Percentiles rank a stretch among this genome's conserved stretches.
Conservation (phyloP, 2,113 vertebrate genomes). For the Pachycephala philippinensis region DNA sequence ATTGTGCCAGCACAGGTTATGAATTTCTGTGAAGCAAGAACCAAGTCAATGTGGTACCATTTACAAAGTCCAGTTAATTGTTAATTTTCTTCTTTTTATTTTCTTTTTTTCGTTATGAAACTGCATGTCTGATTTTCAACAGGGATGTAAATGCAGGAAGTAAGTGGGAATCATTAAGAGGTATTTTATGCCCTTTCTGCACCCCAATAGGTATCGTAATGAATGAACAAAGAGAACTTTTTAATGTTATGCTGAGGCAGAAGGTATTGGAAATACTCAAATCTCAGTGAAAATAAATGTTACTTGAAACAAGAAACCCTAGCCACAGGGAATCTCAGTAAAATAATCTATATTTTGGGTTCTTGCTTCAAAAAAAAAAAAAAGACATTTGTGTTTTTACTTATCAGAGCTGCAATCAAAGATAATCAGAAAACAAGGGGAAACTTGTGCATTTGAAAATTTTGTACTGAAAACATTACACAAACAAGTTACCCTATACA, state of each 20-base stretch:
- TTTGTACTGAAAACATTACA: neutral
- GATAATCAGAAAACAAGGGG: neutral
- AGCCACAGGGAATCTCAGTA: neutral
- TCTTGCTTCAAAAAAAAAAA: neutral
- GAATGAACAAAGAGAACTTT: neutral
- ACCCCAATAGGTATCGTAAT: neutral
- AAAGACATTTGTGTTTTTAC: neutral
- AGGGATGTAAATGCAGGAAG: neutral
- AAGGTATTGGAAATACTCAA: neutral
- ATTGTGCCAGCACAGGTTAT: neutral
- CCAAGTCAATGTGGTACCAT: neutral
- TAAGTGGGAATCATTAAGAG: neutral
- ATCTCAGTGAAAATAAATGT: neutral
- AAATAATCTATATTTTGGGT: neutral
- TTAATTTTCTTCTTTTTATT: neutral
- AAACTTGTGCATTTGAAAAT: neutral
- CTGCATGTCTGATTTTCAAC: neutral
- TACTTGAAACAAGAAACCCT: neutral
- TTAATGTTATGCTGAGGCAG: neutral
- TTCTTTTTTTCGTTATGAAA: neutral
- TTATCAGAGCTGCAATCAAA: neutral
- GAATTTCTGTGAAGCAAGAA: slow-evolving; percentile 17
- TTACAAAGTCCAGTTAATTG: neutral
- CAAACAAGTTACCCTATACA: neutral
- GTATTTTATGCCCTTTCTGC: neutral